Evolutionary conservation across 1,140 invertebrate species (phyloP).

Genomic region (Bombus haemorrhoidalis): DNA sequence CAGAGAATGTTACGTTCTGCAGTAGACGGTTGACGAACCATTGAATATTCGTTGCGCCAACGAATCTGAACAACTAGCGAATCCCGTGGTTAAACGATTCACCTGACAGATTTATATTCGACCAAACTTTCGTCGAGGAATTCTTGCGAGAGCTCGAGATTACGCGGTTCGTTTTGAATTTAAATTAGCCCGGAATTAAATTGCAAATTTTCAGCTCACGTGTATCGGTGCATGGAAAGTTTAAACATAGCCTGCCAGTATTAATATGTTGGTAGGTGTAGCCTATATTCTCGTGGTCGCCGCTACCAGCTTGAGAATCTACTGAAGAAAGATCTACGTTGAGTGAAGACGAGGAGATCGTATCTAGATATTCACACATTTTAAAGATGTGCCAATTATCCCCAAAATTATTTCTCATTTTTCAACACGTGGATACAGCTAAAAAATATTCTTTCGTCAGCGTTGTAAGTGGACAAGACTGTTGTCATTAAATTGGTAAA

Average conservation of each 20-base stretch:
- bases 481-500: no score
- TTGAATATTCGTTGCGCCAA: not conserved
- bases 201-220: constrained; percentile 26
- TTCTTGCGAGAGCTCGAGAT: not conserved
- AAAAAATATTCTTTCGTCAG: no score
- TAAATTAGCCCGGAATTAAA: constrained; percentile 40
- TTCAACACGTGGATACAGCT: no score
- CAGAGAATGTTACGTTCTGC: not conserved
- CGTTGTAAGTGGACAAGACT: no score
- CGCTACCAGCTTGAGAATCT: not conserved
- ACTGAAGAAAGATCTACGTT: not conserved
- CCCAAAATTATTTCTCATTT: no score
- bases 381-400: not conserved
- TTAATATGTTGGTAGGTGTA: not conserved
- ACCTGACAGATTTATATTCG: not conserved
- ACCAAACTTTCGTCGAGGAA: not conserved
- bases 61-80: not conserved
- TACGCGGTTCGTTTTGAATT: not conserved
- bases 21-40: not conserved
- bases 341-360: not conserved
- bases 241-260: not conserved
- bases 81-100: not conserved
- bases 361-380: not conserved
- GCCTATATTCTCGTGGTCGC: not conserved
- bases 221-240: not conserved